Evolutionary conservation across 2,888 invertebrate genomes (phyloP), one percentile per base, ranked within the genome.

Genomic region (Mechanitis messenoides): DNA sequence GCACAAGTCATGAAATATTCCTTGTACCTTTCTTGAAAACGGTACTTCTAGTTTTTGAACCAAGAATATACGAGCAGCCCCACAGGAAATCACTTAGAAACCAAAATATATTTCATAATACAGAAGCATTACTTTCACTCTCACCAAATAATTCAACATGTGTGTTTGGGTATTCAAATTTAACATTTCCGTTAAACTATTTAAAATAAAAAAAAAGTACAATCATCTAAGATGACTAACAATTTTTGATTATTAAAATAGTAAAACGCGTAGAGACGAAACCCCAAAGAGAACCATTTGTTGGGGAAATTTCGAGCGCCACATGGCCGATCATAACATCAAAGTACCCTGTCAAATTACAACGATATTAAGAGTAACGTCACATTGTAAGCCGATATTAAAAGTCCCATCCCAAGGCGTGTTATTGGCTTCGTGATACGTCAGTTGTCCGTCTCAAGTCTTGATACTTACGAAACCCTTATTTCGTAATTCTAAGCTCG

Each of bases 281-380:
- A 9, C 9, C 31, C 3, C 31, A 9, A 50, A 47, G 2, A 31
- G 50, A 31, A 50, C 11, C 11, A 50, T 31, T 31, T 7, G 50
- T 20, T 47, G 3, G 31, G 28, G 28, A 38, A 58, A 58, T 61
- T 55, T 55, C 20, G 42, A 60, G 61, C 53, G 60, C 53, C 54
- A 53, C 20, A 45, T n/a, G 45, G 50, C 59, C 46, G 56, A 54
- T 63, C 55, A 62, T 63, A 61, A 62, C 58, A 66, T 66, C 50
- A 62, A 63, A 62, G 59, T 60, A 60, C 61, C 56, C 61, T 63
- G 59, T 65, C 59, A 68, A 67, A 63, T 68, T 58, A 60, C 63
- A 62, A 58, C 31, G 59, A 63, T 61, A 67, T 67, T 65, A 63
- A 57, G 55, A 56, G 57, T 53, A 50, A 57, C 58, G 60, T 63